Evolutionary conservation across 2,888 invertebrate genomes (phyloP).

Genomic region (Diaphora mendica): DNA sequence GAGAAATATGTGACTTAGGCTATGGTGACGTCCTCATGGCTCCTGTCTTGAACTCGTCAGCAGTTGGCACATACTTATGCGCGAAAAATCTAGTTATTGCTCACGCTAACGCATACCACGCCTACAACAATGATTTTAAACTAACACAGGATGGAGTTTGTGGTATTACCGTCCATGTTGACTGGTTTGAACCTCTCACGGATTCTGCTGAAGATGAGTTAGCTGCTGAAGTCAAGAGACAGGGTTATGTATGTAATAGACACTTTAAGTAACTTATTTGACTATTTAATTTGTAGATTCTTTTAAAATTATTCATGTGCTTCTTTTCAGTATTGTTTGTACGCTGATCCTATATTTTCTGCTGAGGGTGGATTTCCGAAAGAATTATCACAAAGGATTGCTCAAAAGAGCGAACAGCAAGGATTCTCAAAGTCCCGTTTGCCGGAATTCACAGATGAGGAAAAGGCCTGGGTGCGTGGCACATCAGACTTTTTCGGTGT

Average conservation of each 20-base stretch:
- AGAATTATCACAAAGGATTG: conserved; percentile 74
- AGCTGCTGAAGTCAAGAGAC: conserved; percentile 55
- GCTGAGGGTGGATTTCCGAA: conserved; percentile 83
- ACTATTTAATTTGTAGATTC: not conserved
- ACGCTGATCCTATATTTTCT: conserved; percentile 77
- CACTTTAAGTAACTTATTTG: not conserved
- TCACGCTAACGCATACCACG: conserved; percentile 78
- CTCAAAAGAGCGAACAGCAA: conserved; percentile 71
- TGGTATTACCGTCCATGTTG: conserved; percentile 36
- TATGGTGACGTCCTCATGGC: conserved; percentile 69
- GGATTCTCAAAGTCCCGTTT: conserved; percentile 73
- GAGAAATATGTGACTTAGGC: conserved; percentile 65
- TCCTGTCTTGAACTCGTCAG: conserved; percentile 68
- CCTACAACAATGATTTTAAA: conserved; percentile 69
- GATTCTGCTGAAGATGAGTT: conserved; percentile 56
- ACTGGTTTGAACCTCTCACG: conserved; percentile 54
- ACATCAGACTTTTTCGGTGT: conserved; percentile 81
- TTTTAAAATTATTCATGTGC: not conserved
- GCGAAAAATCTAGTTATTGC: conserved; percentile 79
- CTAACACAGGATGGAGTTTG: conserved; percentile 49
- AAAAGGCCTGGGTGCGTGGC: conserved; percentile 63
- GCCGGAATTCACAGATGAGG: conserved; percentile 72
- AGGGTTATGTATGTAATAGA: conserved; percentile 28
- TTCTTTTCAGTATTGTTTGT: conserved; percentile 17
- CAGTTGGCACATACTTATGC: conserved; percentile 78